Evolutionary conservation across 2,888 invertebrate genomes (phyloP).

Genomic region (Holacanthella duospinosa): DNA sequence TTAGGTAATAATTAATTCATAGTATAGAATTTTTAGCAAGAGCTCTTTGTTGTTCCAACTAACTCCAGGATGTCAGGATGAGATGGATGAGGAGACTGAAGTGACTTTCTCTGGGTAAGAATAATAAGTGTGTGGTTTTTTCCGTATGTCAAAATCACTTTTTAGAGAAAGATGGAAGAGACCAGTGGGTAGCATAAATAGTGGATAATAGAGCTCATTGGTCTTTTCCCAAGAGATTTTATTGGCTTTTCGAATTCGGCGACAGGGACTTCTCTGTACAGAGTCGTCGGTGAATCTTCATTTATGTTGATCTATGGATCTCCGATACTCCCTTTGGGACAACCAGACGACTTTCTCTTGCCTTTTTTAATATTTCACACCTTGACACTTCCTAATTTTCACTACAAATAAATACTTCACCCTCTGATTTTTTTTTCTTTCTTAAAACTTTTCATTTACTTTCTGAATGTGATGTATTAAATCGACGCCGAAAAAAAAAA

Average conservation of each 20-base stretch:
- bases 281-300: slow-evolving; percentile 37
- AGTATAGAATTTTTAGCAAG: no score
- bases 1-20: no score
- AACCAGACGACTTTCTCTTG: slow-evolving; percentile 31
- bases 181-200: slow-evolving; percentile 25
- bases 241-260: no score
- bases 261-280: slow-evolving; percentile 22
- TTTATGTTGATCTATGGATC: slow-evolving; percentile 33
- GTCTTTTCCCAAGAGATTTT: slow-evolving; percentile 19
- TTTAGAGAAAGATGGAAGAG: slow-evolving; percentile 23
- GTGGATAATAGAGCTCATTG: slow-evolving; percentile 29
- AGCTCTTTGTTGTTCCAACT: no score
- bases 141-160: slow-evolving; percentile 13
- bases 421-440: no score
- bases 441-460: no score
- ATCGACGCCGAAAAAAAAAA: background rate
- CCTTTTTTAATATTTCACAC: slow-evolving; percentile 33
- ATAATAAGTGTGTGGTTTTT: no score
- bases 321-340: slow-evolving; percentile 36
- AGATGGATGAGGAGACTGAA: no score
- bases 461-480: no score
- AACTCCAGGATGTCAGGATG: no score
- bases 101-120: no score
- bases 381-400: slow-evolving; percentile 21
- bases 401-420: no score